phyloP scores from a whole-genome alignment of 2,113 vertebrate species.

The Mormoops blainvillei region DNA sequence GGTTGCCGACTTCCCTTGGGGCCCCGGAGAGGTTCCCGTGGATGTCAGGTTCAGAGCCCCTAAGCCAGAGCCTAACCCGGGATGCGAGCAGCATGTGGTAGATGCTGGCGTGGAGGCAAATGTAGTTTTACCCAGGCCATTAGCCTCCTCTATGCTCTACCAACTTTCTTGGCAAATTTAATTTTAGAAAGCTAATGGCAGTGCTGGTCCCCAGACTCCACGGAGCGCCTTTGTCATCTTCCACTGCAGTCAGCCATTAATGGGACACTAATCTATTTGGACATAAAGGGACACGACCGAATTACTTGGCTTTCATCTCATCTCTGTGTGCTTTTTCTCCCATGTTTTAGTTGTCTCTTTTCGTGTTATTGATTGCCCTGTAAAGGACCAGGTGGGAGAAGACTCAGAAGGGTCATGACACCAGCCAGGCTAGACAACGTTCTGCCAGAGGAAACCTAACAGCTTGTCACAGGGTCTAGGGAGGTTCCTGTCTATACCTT shows the following conservation, averaged over 20 bases:
- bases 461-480: background rate
- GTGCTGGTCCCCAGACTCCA: background rate
- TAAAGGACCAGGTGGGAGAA: constrained; percentile 18
- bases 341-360: background rate
- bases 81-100: background rate
- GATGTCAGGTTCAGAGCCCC: background rate
- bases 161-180: constrained; percentile 46
- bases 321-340: background rate
- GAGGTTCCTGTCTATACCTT: background rate
- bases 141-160: constrained; percentile 9
- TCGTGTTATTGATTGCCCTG: background rate
- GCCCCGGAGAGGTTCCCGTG: background rate
- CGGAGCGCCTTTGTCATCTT: background rate
- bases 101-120: background rate
- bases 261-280: constrained; percentile 47
- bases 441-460: background rate
- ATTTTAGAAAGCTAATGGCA: constrained; percentile 57
- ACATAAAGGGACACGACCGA: background rate
- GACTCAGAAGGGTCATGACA: background rate
- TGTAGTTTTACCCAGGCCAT: background rate
- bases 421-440: background rate
- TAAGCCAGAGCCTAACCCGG: background rate
- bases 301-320: constrained; percentile 18
- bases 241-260: background rate
- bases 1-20: background rate